Evolutionary conservation across 2,888 invertebrate species (phyloP).

Genomic region (Cerastoderma edule): DNA sequence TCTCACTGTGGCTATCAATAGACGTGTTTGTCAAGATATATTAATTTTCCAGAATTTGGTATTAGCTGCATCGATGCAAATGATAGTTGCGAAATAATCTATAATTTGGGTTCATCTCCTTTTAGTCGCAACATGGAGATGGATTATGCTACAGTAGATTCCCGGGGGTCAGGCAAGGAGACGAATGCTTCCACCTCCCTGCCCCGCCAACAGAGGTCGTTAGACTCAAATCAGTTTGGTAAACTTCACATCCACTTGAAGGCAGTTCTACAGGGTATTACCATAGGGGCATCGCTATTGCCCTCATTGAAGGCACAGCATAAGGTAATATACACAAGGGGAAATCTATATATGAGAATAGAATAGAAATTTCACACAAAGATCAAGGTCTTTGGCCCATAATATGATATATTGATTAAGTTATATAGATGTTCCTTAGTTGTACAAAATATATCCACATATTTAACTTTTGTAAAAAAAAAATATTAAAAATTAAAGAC

Average conservation of each 20-base stretch:
- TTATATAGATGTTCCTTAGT: too few species aligned
- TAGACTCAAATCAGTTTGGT: constrained; percentile 57
- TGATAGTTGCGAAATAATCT: neutral
- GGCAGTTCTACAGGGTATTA: constrained; percentile 89
- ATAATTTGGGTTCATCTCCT: neutral
- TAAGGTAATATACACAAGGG: too few species aligned
- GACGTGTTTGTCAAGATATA: neutral
- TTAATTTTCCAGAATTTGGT: neutral
- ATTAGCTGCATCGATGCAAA: neutral
- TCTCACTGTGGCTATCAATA: too few species aligned
- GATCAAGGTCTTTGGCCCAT: too few species aligned
- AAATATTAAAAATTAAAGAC: too few species aligned
- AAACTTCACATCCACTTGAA: constrained; percentile 80
- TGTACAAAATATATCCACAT: too few species aligned
- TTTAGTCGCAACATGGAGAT: constrained; percentile 43
- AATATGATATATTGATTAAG: too few species aligned
- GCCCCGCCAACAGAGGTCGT: constrained; percentile 46
- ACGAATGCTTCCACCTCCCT: constrained; percentile 43
- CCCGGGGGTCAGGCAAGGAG: constrained; percentile 57
- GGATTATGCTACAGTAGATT: constrained; percentile 59
- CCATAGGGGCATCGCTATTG: constrained; percentile 96
- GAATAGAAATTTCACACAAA: too few species aligned
- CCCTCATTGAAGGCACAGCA: constrained; percentile 99
- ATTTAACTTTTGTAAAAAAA: too few species aligned
- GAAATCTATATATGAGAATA: too few species aligned